Percentiles rank a stretch among this genome's conserved stretches.
Conservation (phyloP, 1,140 invertebrate species). For the Trialeurodes vaporariorum region DNA sequence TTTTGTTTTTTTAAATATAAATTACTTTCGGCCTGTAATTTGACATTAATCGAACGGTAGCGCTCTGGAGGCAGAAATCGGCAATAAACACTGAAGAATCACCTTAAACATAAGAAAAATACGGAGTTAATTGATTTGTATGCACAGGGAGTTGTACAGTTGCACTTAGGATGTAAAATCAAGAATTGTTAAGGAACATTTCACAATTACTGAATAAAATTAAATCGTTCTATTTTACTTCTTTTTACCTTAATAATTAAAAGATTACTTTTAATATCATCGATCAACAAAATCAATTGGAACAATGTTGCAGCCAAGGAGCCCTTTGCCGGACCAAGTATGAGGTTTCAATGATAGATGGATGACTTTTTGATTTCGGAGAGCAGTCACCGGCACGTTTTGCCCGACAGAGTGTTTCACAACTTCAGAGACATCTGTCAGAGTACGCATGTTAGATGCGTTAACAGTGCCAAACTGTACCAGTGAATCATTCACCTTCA, state of each 20-base stretch:
- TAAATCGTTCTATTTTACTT: too few relatives aligned
- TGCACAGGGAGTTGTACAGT: too few relatives aligned
- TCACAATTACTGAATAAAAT: too few relatives aligned
- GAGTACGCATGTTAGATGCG: slow-evolving; percentile 52
- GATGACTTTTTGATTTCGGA: slow-evolving; percentile 39
- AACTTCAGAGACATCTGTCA: slow-evolving; percentile 53
- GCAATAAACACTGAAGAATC: too few relatives aligned
- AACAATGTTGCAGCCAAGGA: slow-evolving; percentile 64
- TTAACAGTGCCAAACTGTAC: slow-evolving; percentile 75
- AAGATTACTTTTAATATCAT: slow-evolving; percentile 26
- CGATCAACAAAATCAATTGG: slow-evolving; percentile 39
- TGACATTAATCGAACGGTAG: too few relatives aligned
- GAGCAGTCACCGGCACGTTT: slow-evolving; percentile 45
- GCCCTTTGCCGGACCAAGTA: slow-evolving; percentile 55
- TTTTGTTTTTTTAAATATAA: too few relatives aligned
- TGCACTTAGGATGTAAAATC: too few relatives aligned
- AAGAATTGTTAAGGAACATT: too few relatives aligned
- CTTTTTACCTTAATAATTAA: neutral
- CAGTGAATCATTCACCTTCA: slow-evolving; percentile 58
- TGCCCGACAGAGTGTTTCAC: slow-evolving; percentile 61
- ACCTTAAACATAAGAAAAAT: too few relatives aligned
- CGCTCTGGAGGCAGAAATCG: too few relatives aligned
- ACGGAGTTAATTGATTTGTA: too few relatives aligned
- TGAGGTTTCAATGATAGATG: slow-evolving; percentile 49
- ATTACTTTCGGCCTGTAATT: too few relatives aligned